A percentile compares a stretch with the other conserved stretches of the same genome.
Evolutionary conservation across 2,113 vertebrate species (phyloP).

Genomic region (Saimiri boliviensis): DNA sequence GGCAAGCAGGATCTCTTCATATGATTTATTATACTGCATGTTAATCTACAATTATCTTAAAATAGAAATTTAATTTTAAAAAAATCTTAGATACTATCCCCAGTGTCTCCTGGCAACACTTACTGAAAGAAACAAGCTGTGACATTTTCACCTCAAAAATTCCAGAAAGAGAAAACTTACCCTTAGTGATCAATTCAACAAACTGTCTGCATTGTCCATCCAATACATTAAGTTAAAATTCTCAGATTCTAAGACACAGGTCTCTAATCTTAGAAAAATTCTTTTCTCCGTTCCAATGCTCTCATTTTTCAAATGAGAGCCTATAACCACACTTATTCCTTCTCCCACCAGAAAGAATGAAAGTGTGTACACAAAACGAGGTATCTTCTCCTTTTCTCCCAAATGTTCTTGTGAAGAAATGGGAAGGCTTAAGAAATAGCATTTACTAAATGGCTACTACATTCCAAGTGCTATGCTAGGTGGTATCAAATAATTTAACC

Average conservation of each 20-base stretch:
- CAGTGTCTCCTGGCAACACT: not conserved
- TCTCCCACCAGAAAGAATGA: not conserved
- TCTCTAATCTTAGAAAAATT: constrained; percentile 17
- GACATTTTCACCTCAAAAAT: not conserved
- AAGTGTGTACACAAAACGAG: not conserved
- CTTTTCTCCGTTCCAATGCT: not conserved
- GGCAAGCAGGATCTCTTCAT: not conserved
- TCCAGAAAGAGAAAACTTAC: not conserved
- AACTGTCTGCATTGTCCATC: not conserved
- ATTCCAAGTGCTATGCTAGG: not conserved
- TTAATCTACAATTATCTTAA: constrained; percentile 25
- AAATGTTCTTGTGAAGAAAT: not conserved
- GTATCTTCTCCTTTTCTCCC: not conserved
- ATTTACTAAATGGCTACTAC: not conserved
- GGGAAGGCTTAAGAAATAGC: not conserved
- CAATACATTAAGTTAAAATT: not conserved
- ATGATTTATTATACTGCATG: not conserved
- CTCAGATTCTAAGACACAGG: not conserved
- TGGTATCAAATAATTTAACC: not conserved
- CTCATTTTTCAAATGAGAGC: constrained; percentile 30
- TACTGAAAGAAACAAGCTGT: not conserved
- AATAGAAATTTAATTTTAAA: constrained; percentile 8
- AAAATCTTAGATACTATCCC: not conserved
- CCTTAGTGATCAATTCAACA: not conserved
- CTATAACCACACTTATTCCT: not conserved